Base-by-base conservation (phyloP, 2,113 vertebrate species). In the Zosterops hypoxanthus region DNA sequence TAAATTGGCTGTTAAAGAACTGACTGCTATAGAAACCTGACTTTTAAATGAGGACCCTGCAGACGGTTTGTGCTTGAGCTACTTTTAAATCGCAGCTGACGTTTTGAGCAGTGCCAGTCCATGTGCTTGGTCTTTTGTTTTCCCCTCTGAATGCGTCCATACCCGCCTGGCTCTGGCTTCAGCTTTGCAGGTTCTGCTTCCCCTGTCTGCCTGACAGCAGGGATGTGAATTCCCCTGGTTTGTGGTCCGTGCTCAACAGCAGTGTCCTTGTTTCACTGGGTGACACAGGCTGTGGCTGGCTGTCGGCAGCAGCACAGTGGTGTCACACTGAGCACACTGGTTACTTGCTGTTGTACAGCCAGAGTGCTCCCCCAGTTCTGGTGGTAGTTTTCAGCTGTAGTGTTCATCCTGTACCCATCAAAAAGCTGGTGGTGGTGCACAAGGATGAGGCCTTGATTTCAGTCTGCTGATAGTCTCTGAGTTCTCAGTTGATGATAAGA, bases 241-340 rank as follows among this genome's bases (percentile, higher is more conserved):
- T 71, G 66, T 55, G 73, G 31, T 46, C 55, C 7, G 0, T 34
- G n/a, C 50, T 36, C 7, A 7, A 0, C 22, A 28, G 46, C 5
- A 1, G 53, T 42, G 84, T 42, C 78, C 66, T 85, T 16, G 28
- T 91, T 52, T 64, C 55, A 7, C 31, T 42, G 33, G 16, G 29
- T 72, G 81, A 18, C 36, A 14, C 46, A 24, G 55, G 70, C 73
- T 57, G 44, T 60, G 70, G 36, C 83, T 49, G 79, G 3, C 84
- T 39, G 4, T 6, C 44, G 22, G 5, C 72, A 66, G 83, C 83
- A 65, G 89, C 53, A 19, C 39, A 65, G 73, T n/a, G 5, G 6
- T 21, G 22, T 34, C 46, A 10, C 20, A 2, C 57, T 12, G 39
- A 41, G 22, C 0, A 0, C 39, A 2, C 44, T 9, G 7, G 6